These are phyloP conservation scores for Limnephilus rhombicus DNA, from an alignment of 2,888 invertebrate species.

Conservation along the genomic window DNA sequence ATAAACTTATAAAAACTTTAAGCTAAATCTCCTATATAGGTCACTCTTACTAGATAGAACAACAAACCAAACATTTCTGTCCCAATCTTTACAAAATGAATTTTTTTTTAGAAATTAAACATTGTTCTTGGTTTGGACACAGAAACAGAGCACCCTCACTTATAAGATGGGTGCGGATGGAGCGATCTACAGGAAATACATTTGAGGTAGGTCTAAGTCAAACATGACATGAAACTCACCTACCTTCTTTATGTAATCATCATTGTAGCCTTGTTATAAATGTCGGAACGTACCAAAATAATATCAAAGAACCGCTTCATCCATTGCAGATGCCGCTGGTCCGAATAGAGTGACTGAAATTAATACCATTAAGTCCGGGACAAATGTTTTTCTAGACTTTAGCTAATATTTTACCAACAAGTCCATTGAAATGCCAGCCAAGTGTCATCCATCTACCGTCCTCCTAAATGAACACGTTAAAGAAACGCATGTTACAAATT, in stretches of 20 bases:
- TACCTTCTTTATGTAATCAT: background rate
- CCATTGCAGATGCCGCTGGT: background rate
- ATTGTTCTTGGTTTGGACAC: background rate
- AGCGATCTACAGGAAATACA: background rate
- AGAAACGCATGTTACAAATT: slow-evolving; percentile 59
- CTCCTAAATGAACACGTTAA: slow-evolving; percentile 40
- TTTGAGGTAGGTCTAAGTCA: background rate
- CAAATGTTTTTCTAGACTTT: slow-evolving; percentile 60
- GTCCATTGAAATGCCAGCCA: slow-evolving; percentile 57
- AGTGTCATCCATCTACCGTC: slow-evolving; percentile 54
- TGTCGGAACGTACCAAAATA: background rate
- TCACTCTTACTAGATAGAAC: no score
- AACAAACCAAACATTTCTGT: background rate
- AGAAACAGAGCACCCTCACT: background rate
- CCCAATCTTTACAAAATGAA: no score
- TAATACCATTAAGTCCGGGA: slow-evolving; percentile 43
- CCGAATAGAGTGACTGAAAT: background rate
- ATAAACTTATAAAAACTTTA: no score
- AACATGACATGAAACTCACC: background rate
- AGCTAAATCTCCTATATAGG: no score
- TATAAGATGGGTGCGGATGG: background rate
- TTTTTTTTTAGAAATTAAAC: background rate
- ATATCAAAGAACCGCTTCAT: background rate
- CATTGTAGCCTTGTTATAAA: background rate
- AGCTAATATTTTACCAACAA: slow-evolving; percentile 66